These are phyloP conservation scores for Scolopax rusticola DNA, from an alignment of 2,797 vertebrate species.

Conservation along the genomic window DNA sequence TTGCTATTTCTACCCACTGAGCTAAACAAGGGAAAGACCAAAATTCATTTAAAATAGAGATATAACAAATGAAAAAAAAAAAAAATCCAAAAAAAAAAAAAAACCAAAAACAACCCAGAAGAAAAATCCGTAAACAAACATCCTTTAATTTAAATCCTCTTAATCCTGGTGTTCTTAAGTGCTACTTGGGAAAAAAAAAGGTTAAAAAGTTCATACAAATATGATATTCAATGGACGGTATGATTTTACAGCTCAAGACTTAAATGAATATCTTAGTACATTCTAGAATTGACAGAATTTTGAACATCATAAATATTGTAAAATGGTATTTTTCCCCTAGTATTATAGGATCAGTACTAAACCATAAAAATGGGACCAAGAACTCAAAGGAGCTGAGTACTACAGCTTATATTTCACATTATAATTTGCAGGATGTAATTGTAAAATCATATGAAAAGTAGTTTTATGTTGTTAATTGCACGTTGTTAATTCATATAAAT, in stretches of 20 bases:
- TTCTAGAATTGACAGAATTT: neutral
- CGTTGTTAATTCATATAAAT: neutral
- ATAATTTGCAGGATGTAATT: neutral
- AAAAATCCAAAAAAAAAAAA: no score
- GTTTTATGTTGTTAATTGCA: neutral
- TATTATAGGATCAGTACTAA: neutral
- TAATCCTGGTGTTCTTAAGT: neutral
- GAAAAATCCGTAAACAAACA: neutral
- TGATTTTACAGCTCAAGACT: neutral
- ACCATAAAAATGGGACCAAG: neutral
- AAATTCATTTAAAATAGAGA: neutral
- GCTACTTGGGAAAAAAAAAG: neutral
- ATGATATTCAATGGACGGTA: neutral
- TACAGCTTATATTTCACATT: neutral
- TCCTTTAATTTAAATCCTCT: neutral
- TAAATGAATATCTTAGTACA: neutral
- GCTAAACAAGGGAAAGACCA: neutral
- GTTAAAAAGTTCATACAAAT: neutral
- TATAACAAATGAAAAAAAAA: neutral
- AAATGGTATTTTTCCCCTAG: neutral
- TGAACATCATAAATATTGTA: neutral
- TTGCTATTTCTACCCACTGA: neutral
- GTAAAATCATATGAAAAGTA: neutral
- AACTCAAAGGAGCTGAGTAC: neutral
- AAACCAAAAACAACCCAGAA: neutral